These are phyloP conservation scores for Xenopus petersii DNA, from an alignment of 2,797 vertebrate genomes.

Conservation along the genomic window DNA sequence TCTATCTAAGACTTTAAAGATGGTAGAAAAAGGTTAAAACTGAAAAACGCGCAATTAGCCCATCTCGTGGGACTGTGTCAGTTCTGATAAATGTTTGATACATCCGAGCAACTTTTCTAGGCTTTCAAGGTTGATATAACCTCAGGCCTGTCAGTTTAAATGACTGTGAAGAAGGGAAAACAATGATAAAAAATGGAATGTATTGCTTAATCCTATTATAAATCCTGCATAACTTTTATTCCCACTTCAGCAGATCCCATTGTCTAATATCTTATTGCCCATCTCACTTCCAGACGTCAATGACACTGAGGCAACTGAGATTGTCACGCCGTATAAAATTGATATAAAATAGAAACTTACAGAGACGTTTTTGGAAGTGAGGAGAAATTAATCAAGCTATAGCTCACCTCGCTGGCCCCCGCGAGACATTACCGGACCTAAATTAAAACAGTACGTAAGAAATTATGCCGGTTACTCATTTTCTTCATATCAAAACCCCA, in stretches of 20 bases:
- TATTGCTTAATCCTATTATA: slow-evolving; percentile 37
- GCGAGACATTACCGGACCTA: slow-evolving; percentile 27
- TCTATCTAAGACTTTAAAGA: not conserved
- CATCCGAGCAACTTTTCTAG: slow-evolving; percentile 33
- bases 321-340: slow-evolving; percentile 31
- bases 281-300: slow-evolving; percentile 22
- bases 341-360: slow-evolving; percentile 22
- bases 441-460: slow-evolving; percentile 36
- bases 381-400: slow-evolving; percentile 23
- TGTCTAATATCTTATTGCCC: slow-evolving; percentile 36
- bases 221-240: slow-evolving; percentile 37
- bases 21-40: slow-evolving; percentile 16
- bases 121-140: slow-evolving; percentile 45
- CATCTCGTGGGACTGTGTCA: slow-evolving; percentile 30
- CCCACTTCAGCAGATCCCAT: slow-evolving; percentile 16
- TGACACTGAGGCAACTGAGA: slow-evolving; percentile 28
- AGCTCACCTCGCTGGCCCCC: slow-evolving; percentile 20
- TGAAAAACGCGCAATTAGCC: slow-evolving; percentile 22
- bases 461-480: slow-evolving; percentile 34
- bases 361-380: slow-evolving; percentile 21
- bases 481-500: slow-evolving; percentile 21
- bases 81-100: slow-evolving; percentile 40
- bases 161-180: slow-evolving; percentile 30
- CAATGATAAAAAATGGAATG: slow-evolving; percentile 22
- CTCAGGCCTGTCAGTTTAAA: slow-evolving; percentile 47